Evolutionary conservation across 2,888 invertebrate genomes (phyloP), one percentile per base, ranked within the genome.

Genomic region (Artemia sinica): DNA sequence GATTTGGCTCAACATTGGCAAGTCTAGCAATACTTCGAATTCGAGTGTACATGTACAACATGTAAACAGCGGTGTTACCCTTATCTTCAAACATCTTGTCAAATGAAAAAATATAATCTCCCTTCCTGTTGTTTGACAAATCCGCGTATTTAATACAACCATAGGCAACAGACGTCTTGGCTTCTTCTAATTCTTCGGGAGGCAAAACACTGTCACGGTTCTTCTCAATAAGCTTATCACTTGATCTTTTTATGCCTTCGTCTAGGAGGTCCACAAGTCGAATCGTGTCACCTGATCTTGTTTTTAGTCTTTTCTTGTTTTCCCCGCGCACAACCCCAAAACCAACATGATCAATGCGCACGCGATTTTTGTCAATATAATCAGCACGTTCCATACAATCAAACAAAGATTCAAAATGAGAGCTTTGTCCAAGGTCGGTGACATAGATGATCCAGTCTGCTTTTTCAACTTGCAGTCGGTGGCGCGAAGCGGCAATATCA

Each of bases 81-180:
- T 90, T 89, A 77, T 98, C 97, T 76, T 98, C 96, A 72, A 99
- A 81, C 98, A 99, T 99, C 82, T 93, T 93, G 76, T 98, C 95
- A 79, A 96, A 98, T 1, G 95, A 96, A 80, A 98, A 98, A 2
- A 97, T 85, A 77, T 98, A 98, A 76, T 97, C 97, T 77, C 90
- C 89, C 70, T 84, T 85, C 71, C 95, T 84, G 77, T 94, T 94
- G 75, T 96, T 94, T 13, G 88, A 89, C 67, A 98, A 82, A 81
- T 98, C 98, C 6, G 97, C 89, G 78, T 99, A 98, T 78, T 96
- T 98, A 70, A 99, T 94, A 77, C 98, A 99, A 7, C 97, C 95
- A 78, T 94, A 97, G 0, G 97, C 97, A 0, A 98, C 85, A 0
- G 95, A 87, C 80, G 91, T 87, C 78, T 91, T 89, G 0, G 94